Base-by-base conservation (phyloP, 2,888 invertebrate species). In the Liposcelis brunnea region DNA sequence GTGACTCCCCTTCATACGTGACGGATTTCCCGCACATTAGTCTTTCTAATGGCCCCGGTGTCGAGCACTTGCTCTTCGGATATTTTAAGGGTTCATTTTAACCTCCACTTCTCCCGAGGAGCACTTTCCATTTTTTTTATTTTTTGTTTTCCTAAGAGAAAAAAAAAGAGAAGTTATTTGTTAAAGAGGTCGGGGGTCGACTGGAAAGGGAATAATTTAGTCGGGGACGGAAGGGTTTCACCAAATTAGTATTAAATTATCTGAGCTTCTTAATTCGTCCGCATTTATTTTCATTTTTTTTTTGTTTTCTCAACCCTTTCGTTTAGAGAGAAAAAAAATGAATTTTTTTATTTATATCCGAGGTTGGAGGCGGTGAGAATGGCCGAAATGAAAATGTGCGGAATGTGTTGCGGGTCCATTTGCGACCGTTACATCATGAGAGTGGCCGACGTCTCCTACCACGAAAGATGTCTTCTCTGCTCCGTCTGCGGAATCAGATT, bases 391-490 rank as follows among this genome's bases (percentile, higher is more conserved):
- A 58, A 60, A 48, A 59, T 70, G 54, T 83, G 82, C 58, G 74
- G 76, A 49, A 73, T 73, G 54, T 82, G 82, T 62, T 72, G 74
- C 52, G 71, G 75, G 50, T 72, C 75, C 54, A 83, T 83, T 59
- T 70, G 70, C 60, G 82, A 82, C 68, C 70, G 80, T 53, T 83
- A 78, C 62, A 74, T 83, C 54, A 72, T 81, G 65, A 72, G 79
- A 54, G 79, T 82, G 52, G 70, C 75, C 59, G 80, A 82, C 59
- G 67, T 72, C 47, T 75, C 75, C 49, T 84, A 80, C 67, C 84
- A 84, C 64, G 80, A 80, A 57, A 69, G 71, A 49, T 85, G 85
- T 63, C 72, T 85, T 49, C 75, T 76, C 57, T 85, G 85, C 62
- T 70, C 71, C 53, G 75, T 75, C 51, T 85, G 85, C 59, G 74